Conservation (phyloP, 64 coral and sea anemone genomes). For the Porites lutea region DNA sequence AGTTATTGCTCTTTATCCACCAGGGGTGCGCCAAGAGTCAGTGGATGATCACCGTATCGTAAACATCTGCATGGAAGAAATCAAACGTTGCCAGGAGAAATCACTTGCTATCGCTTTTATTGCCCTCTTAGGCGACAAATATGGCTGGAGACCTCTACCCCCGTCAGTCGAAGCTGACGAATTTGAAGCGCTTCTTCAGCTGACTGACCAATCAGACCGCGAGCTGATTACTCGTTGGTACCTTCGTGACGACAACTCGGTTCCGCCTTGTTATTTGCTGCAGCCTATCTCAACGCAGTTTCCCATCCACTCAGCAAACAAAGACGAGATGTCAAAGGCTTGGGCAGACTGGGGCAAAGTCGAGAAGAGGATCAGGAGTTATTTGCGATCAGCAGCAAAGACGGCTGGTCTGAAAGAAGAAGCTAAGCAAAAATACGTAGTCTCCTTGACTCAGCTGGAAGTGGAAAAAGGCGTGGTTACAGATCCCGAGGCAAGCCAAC, state of each 20-base stretch:
- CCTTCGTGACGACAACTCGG: conserved; percentile 46
- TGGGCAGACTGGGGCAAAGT: conserved; percentile 45
- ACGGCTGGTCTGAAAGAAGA: conserved; percentile 24
- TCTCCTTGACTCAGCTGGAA: conserved; percentile 58
- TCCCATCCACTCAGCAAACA: conserved; percentile 38
- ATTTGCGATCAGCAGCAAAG: conserved; percentile 26
- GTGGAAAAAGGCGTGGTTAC: conserved; percentile 60
- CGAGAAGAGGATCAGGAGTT: conserved; percentile 34
- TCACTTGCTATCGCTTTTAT: conserved; percentile 62
- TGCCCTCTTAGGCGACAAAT: conserved; percentile 63
- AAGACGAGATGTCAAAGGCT: conserved; percentile 11
- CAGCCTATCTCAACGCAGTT: conserved; percentile 59
- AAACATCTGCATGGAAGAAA: conserved; percentile 72
- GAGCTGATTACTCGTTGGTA: conserved; percentile 37
- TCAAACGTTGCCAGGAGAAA: conserved; percentile 68
- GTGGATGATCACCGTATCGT: conserved; percentile 66
- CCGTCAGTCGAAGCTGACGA: conserved; percentile 37
- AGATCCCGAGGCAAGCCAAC: conserved; percentile 12
- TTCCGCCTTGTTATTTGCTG: conserved; percentile 30
- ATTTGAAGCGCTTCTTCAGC: conserved; percentile 27
- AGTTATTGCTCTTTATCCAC: too few relatives aligned
- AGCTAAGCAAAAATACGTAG: conserved; percentile 29
- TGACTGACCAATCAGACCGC: conserved; percentile 21
- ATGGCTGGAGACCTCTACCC: conserved; percentile 55
- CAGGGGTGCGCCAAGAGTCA: conserved; percentile 67